A percentile compares a stretch with the other conserved stretches of the same genome.
These are phyloP conservation scores for Ectropis crepuscularia DNA, from an alignment of 2,888 invertebrate species.

Conservation along the genomic window DNA sequence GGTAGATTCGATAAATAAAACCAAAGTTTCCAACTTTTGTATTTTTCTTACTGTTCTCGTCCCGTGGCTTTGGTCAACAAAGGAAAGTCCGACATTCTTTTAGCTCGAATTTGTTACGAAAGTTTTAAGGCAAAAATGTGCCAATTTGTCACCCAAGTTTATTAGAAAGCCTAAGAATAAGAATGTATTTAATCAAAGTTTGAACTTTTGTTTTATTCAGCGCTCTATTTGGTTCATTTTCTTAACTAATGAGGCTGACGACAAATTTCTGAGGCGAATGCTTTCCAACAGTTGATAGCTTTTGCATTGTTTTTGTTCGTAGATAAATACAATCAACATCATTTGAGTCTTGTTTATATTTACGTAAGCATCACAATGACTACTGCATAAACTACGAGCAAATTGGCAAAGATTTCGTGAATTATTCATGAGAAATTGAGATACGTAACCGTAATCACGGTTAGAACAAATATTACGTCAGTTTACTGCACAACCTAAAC, in stretches of 20 bases:
- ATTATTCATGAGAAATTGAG: too few relatives aligned
- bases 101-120: conserved; percentile 17
- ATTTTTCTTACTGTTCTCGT: conserved; percentile 19
- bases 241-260: not conserved
- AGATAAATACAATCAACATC: too few relatives aligned
- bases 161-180: conserved; percentile 15
- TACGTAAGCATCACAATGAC: too few relatives aligned
- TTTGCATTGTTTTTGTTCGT: too few relatives aligned
- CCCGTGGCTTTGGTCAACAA: conserved; percentile 23
- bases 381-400: too few relatives aligned
- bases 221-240: not conserved
- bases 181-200: conserved; percentile 19
- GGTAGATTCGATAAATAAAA: conserved; percentile 22
- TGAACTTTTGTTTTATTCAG: conserved; percentile 20
- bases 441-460: too few relatives aligned
- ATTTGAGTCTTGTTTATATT: too few relatives aligned
- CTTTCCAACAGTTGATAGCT: too few relatives aligned
- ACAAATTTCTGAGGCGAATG: not conserved
- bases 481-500: too few relatives aligned
- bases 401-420: too few relatives aligned
- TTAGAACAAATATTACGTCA: too few relatives aligned
- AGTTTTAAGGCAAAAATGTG: conserved; percentile 26
- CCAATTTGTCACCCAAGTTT: conserved; percentile 21
- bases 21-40: conserved; percentile 29
- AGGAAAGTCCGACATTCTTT: conserved; percentile 26